Percentiles rank a stretch among this genome's conserved stretches.
Evolutionary conservation across 2,113 vertebrate species (phyloP).

Genomic region (Vulpes lagopus): DNA sequence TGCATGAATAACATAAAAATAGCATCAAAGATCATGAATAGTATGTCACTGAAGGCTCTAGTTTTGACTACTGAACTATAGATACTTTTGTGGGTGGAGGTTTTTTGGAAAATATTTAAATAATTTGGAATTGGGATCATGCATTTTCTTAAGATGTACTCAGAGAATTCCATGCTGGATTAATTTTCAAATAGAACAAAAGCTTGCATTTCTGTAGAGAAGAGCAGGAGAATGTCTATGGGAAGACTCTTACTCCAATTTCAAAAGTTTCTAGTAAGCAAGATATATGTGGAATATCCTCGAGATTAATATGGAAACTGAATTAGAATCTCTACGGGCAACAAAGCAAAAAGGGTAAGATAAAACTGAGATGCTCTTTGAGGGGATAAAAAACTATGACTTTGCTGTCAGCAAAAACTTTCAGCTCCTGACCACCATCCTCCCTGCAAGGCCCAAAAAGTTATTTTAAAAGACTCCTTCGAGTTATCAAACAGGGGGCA

Average conservation of each 20-base stretch:
- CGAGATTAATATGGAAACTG: background rate
- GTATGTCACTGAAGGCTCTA: background rate
- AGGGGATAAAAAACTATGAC: background rate
- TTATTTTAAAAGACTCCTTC: background rate
- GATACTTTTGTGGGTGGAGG: background rate
- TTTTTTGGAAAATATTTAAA: background rate
- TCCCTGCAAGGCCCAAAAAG: background rate
- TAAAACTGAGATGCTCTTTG: background rate
- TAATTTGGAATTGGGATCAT: background rate
- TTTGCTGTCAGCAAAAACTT: background rate
- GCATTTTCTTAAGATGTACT: background rate
- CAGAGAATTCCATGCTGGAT: background rate
- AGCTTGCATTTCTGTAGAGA: background rate
- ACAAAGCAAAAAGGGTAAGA: background rate
- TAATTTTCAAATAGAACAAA: slow-evolving; percentile 16
- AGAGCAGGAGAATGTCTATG: background rate
- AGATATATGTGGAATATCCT: background rate
- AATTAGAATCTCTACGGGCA: background rate
- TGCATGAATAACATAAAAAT: background rate
- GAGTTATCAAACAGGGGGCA: background rate
- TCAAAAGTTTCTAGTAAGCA: background rate
- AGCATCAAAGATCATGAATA: background rate
- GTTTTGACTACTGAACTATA: background rate
- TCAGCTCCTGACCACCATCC: background rate
- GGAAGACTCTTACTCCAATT: background rate